These are phyloP conservation scores for Cygnus buccinator DNA, from an alignment of 2,113 vertebrate species.

Conservation along the genomic window DNA sequence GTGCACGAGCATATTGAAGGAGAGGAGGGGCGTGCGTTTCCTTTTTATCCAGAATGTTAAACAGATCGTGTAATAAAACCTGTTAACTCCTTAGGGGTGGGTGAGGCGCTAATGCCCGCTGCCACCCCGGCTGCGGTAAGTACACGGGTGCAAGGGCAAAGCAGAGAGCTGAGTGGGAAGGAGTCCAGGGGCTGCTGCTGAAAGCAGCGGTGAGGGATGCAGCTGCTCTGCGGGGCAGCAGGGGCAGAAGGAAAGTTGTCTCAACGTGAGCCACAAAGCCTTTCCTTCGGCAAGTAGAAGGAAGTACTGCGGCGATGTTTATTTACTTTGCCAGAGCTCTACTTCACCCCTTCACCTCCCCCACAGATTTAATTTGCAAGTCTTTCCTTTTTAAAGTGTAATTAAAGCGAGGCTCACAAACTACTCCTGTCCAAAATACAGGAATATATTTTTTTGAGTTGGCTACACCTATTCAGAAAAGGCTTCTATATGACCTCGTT, in stretches of 20 bases:
- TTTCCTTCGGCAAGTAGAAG: not conserved
- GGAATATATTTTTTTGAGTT: not conserved
- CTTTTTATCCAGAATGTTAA: constrained; percentile 32
- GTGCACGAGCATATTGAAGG: not conserved
- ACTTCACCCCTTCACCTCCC: not conserved
- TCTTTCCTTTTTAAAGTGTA: not conserved
- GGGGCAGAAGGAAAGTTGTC: not conserved
- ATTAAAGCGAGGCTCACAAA: not conserved
- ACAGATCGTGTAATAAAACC: constrained; percentile 47
- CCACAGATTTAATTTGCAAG: not conserved
- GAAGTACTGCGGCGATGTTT: not conserved
- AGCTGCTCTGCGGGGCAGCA: not conserved
- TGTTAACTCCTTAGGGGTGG: constrained; percentile 48
- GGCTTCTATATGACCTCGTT: not conserved
- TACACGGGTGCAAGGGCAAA: not conserved
- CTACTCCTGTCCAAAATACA: not conserved
- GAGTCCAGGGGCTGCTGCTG: not conserved
- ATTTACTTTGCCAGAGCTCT: not conserved
- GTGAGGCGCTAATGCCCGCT: not conserved
- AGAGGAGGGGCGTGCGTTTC: constrained; percentile 26
- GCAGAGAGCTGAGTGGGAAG: not conserved
- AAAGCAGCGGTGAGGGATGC: not conserved
- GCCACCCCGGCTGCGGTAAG: rapidly evolving
- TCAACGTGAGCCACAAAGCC: not conserved
- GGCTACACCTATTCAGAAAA: not conserved